Evolutionary conservation across 2,113 vertebrate species (phyloP).

Genomic region (Spilogale gracilis): DNA sequence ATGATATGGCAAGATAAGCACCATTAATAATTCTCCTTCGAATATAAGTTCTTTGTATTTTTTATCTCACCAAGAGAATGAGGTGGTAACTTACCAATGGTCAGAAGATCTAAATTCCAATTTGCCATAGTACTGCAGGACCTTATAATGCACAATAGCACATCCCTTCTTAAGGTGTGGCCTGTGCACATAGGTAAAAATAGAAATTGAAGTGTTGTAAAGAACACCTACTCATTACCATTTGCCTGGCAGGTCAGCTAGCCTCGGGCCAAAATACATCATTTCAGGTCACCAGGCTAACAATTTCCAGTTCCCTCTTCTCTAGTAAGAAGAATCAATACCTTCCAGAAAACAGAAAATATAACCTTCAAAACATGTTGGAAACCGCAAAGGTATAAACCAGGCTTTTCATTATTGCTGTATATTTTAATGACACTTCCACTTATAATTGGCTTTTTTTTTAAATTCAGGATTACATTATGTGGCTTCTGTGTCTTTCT

Average conservation of each 20-base stretch:
- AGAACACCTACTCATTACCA: constrained; percentile 15
- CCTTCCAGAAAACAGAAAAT: constrained; percentile 18
- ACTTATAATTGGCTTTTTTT: constrained; percentile 43
- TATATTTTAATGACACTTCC: constrained; percentile 69
- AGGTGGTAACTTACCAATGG: constrained; percentile 10
- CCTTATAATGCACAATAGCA: constrained; percentile 2
- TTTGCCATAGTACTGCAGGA: not conserved
- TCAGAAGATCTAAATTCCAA: not conserved
- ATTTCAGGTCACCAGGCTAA: constrained; percentile 54
- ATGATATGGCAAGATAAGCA: not conserved
- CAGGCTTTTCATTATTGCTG: constrained; percentile 32
- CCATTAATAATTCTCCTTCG: not conserved
- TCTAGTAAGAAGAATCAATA: constrained; percentile 42
- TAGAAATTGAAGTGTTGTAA: not conserved
- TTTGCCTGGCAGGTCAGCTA: constrained; percentile 21
- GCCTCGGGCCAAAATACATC: constrained; percentile 64
- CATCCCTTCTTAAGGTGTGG: not conserved
- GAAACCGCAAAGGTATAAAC: constrained; percentile 65
- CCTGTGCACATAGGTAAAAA: constrained; percentile 40
- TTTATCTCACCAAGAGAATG: not conserved
- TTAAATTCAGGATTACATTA: not conserved
- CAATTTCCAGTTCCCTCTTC: constrained; percentile 61
- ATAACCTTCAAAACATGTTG: constrained; percentile 66
- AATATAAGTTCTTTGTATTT: not conserved
- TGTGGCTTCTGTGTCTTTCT: not conserved